Percentiles rank a stretch among this genome's conserved stretches.
Evolutionary conservation across 2,797 vertebrate genomes (phyloP).

Genomic region (Xyrichtys novacula): DNA sequence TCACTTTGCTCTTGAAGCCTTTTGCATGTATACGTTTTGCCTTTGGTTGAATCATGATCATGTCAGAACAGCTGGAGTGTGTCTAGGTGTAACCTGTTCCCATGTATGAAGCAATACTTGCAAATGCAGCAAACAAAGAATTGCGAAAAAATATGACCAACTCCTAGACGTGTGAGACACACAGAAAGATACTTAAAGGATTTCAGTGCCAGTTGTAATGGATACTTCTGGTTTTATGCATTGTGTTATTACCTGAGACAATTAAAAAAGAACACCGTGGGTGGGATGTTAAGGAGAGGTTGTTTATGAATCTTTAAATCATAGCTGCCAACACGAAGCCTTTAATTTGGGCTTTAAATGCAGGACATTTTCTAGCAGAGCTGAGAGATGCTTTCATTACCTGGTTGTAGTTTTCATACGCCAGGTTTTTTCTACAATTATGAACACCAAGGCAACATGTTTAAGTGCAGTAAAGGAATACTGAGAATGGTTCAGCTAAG

Average conservation of each 20-base stretch:
- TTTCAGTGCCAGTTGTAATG: not conserved
- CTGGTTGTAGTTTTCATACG: not conserved
- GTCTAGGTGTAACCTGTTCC: not conserved
- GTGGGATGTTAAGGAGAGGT: not conserved
- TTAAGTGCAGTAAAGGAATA: not conserved
- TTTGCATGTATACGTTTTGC: not conserved
- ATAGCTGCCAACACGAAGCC: not conserved
- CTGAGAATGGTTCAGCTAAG: too few relatives aligned
- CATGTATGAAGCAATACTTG: not conserved
- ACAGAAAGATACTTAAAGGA: not conserved
- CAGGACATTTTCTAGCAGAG: slow-evolving; percentile 1
- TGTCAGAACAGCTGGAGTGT: not conserved
- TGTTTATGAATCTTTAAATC: not conserved
- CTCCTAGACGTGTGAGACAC: not conserved
- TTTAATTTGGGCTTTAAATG: slow-evolving; percentile 5
- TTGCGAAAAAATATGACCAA: not conserved
- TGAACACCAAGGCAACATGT: too few relatives aligned
- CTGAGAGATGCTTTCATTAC: slow-evolving; percentile 2
- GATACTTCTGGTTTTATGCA: not conserved
- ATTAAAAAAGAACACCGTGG: not conserved
- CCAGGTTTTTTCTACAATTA: not conserved
- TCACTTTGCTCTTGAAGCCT: not conserved
- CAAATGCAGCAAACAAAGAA: not conserved
- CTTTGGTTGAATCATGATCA: not conserved
- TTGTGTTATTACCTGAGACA: not conserved